These are phyloP conservation scores for Brenthis hecate DNA, from an alignment of 2,888 invertebrate genomes.

Conservation along the genomic window DNA sequence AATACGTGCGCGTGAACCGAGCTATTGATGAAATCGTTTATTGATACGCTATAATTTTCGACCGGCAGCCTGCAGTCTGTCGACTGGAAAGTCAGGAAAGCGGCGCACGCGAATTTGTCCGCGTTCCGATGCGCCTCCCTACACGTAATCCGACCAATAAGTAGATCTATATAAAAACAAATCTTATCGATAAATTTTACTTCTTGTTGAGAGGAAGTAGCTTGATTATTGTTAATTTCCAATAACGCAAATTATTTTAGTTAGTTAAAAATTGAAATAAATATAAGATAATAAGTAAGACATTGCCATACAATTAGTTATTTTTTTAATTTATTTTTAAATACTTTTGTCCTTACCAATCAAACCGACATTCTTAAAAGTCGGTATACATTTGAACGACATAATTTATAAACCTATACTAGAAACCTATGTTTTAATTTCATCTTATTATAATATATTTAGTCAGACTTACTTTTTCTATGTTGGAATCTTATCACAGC, in stretches of 20 bases:
- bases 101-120: conserved; percentile 60
- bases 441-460: conserved; percentile 13
- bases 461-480: conserved; percentile 52
- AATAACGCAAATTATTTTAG: no score
- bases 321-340: no score
- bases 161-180: conserved; percentile 23
- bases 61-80: conserved; percentile 47
- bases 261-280: no score
- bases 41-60: conserved; percentile 41
- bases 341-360: no score
- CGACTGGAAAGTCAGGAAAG: conserved; percentile 75
- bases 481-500: conserved; percentile 64
- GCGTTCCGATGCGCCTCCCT: conserved; percentile 64
- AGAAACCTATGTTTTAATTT: not conserved
- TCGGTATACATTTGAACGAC: no score
- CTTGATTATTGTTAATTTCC: no score
- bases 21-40: conserved; percentile 30
- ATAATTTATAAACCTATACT: no score
- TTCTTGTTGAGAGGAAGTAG: no score
- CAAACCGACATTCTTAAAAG: no score
- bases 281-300: no score
- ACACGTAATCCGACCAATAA: conserved; percentile 47
- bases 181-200: not conserved
- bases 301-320: no score
- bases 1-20: conserved; percentile 18